Base-by-base conservation (phyloP, 2,113 vertebrate genomes). In the Urocitellus parryii region DNA sequence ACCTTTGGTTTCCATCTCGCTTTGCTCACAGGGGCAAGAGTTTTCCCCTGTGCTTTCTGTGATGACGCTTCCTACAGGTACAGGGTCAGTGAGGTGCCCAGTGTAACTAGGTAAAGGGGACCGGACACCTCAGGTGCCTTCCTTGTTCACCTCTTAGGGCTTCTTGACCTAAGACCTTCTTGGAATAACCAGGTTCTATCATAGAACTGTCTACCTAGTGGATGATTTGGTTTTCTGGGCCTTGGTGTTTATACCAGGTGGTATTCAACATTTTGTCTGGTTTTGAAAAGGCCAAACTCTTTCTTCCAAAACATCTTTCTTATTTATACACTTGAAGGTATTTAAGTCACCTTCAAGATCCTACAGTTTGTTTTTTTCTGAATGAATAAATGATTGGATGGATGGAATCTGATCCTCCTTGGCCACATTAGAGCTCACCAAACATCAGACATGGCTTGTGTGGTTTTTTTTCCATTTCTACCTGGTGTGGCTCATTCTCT, bases 61-160 rank as follows among this genome's bases (percentile, higher is more conserved):
- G 17, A 2, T 37, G 16, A 12, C 51, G 22, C 42, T 22, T 29
- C 74, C 42, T 34, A 42, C 63, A 34, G 37, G 2, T 29, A 11
- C 1, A 34, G 61, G 11, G 24, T 1, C 5, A 25, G 9, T 20
- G 17, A 14, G 42, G 42, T 0, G 3, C 29, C 20, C n/a, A 34
- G 39, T 12, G 32, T 27, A 34, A 16, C 3, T 39, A 37, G 25
- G 17, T 4, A 48, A 42, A 29, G 20, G 8, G 5, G 32, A 27
- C 18, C 34, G 68, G 20, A n/a, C n/a, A 68, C 16, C 51, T 5
- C 20, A 0, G 2, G 27, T 58, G n/a, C 45, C 45, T 68, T 48
- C 5, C 9, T 51, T 17, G 45, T 1, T 2, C 24, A 11, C 29
- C 1, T 56, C 45, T 68, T 8, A n/a, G 25, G 13, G 3, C 39